Evolutionary conservation across 2,888 invertebrate genomes (phyloP), one percentile per base, ranked within the genome.

Genomic region (Apotomis capreana): DNA sequence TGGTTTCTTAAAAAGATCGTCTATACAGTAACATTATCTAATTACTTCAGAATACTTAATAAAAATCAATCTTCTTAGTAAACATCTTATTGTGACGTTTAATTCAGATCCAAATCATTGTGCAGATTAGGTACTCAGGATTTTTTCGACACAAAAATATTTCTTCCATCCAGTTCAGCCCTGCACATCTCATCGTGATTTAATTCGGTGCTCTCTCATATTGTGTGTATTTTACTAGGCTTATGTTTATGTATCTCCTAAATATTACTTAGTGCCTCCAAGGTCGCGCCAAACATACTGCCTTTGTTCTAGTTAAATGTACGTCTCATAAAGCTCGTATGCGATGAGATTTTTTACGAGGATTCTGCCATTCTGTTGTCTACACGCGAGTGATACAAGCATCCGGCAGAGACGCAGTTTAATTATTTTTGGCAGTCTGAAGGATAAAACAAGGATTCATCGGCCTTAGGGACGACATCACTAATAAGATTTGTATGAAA

Each of bases 171-270:
- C 57, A 60, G 15, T 65, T 37, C 70, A 40, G n/a, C 70, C 70
- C 65, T 70, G 70, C 40, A n/a, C 69, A 51, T 10, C 59, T 15
- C 60, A 37, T 55, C 60, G 67, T 55, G 46, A 67, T 70, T 70
- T 70, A 51, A 70, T 67, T 67, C 61, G 9, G 49, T 40, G 37
- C 55, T 61, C 70, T 59, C 64, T 49, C 65, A 37, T 70, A 60
- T 60, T 54, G 54, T 60, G 70, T 70, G 60, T 46, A 65, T 61
- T 67, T 70, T 70, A 70, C 54, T 61, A 54, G 54, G 12, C 13
- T 8, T 15, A 63, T 69, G 40, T 55, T 8, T 15, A 63, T 69
- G 40, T 55, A 65, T 60, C 59, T 49, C 54, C n/a, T 60, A 49
- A 37, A 70, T 60, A 60, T 65, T 65, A 59, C 36, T 54, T 52